Percentiles rank a stretch among this genome's conserved stretches.
Evolutionary conservation across 2,113 vertebrate species (phyloP).

Genomic region (Cricetomys ansorgei): DNA sequence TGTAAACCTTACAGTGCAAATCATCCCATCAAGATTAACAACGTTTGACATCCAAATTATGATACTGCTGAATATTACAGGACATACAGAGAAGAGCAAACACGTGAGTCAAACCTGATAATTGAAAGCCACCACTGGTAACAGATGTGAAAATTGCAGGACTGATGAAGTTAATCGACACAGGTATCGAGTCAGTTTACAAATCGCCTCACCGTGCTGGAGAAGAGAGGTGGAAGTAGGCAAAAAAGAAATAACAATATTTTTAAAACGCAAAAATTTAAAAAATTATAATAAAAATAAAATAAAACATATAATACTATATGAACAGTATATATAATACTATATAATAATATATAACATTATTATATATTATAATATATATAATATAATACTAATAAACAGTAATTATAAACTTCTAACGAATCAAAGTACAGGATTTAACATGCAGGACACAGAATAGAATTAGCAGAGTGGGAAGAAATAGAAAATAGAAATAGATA

Average conservation of each 20-base stretch:
- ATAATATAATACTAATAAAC: not conserved
- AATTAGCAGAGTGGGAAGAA: not conserved
- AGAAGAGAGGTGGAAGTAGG: not conserved
- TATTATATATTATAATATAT: not conserved
- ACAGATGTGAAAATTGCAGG: conserved; percentile 6
- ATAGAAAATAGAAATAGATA: too few species aligned
- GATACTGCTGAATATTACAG: not conserved
- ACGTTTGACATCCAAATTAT: not conserved
- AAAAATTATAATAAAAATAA: not conserved
- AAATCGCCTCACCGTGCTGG: not conserved
- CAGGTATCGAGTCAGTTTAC: not conserved
- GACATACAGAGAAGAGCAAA: not conserved
- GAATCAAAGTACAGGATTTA: not conserved
- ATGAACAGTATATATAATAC: too few species aligned
- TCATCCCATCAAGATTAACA: conserved; percentile 26
- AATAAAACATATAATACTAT: not conserved
- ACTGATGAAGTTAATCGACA: not conserved
- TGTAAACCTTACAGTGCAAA: conserved; percentile 3
- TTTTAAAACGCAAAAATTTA: not conserved
- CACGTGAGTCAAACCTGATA: not conserved
- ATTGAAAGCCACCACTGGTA: not conserved
- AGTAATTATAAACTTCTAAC: not conserved
- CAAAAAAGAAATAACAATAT: not conserved
- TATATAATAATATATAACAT: too few species aligned
- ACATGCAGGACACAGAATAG: not conserved